Base-by-base conservation (phyloP, 1,140 invertebrate species). In the Limonius californicus region DNA sequence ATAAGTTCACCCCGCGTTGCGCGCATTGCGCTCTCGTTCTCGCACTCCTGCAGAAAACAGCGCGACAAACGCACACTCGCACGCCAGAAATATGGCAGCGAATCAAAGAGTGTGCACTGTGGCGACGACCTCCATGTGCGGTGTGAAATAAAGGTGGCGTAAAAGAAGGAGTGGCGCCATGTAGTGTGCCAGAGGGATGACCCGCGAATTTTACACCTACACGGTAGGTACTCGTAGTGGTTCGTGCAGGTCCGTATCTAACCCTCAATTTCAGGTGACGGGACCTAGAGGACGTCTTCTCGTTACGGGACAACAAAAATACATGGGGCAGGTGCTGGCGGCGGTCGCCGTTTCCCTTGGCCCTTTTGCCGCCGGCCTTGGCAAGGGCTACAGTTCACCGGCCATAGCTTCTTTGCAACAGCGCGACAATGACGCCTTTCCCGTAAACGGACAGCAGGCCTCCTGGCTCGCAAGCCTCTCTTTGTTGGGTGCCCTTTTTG, bases 321-420 rank as follows among this genome's bases (percentile, higher is more conserved):
- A 75, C 57, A 50, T 74, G 27, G 73, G 74, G 15, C 79, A 92
- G 88, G 84, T 91, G 18, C 75, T 91, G 69, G 89, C 90, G 59
- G 89, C 89, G 1, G 76, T 92, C 65, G 89, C 89, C 8, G 85
- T 92, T 30, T 90, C 89, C 2, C 81, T 92, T 67, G 90, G 90
- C 16, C 89, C 89, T 8, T 84, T 92, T 63, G 87, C 90, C 1
- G 88, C 88, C 1, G 90, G 90, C 0, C 77, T 92, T 54, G 88
- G 89, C 19, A 91, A 91, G 76, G 90, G 90, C 9, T 92, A 92
- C 81, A 90, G 87, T 68, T 91, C 89, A 11, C 90, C 90, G 12
- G 89, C 90, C 1, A 83, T 92, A 32, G 89, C 88, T n/a, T 91
- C 89, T 0, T 84, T 92, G 67, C 85, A 91, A 71, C 85, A 89